These are phyloP conservation scores for Balaeniceps rex DNA, from an alignment of 2,113 vertebrate species.

Conservation along the genomic window DNA sequence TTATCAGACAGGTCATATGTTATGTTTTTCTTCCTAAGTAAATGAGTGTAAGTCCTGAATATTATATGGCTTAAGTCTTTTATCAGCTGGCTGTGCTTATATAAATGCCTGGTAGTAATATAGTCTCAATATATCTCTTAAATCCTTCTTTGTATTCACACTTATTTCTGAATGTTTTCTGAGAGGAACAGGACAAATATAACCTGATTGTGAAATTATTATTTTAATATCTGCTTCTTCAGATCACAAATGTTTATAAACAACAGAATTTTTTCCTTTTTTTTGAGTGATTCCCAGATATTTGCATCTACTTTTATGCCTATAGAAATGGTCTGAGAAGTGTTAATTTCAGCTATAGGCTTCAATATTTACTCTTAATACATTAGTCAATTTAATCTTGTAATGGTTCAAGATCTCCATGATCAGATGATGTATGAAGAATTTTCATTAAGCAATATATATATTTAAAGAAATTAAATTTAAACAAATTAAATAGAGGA, in stretches of 20 bases:
- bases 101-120: neutral
- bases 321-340: neutral
- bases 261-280: neutral
- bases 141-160: neutral
- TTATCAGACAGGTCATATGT: neutral
- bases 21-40: neutral
- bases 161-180: neutral
- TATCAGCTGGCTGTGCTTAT: neutral
- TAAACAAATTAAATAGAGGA: neutral
- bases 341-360: neutral
- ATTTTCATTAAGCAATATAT: neutral
- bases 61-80: neutral
- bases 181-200: neutral
- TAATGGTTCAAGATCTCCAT: neutral
- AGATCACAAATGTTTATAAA: neutral
- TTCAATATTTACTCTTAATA: neutral
- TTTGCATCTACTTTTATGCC: neutral
- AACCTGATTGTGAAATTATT: neutral
- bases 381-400: neutral
- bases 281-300: neutral
- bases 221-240: neutral
- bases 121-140: neutral
- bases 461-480: neutral
- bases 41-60: neutral
- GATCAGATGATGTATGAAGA: neutral